Conservation (phyloP, 2,113 vertebrate species). For the Carlito syrichta region DNA sequence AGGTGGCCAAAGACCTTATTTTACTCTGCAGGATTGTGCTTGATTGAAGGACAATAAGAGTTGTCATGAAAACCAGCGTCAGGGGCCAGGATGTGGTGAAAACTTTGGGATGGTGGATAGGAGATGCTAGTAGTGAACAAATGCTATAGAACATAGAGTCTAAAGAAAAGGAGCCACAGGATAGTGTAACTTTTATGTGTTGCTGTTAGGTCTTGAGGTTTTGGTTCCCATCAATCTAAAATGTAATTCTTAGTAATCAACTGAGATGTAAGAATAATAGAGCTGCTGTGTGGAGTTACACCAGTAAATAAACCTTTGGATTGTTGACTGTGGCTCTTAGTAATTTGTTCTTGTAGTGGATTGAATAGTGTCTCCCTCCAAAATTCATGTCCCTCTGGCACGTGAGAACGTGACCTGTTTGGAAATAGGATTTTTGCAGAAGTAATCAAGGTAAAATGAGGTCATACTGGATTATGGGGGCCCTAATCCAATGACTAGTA, state of each 20-base stretch:
- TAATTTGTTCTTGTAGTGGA: background rate
- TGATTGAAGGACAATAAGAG: background rate
- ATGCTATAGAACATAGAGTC: fast-evolving
- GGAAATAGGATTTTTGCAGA: background rate
- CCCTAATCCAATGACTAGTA: background rate
- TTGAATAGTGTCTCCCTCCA: background rate
- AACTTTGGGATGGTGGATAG: background rate
- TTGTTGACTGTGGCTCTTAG: background rate
- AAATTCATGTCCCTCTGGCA: background rate
- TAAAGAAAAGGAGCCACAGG: fast-evolving
- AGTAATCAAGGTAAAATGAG: background rate
- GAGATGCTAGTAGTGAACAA: fast-evolving
- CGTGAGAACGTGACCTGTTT: background rate
- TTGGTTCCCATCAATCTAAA: background rate
- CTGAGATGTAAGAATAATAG: fast-evolving
- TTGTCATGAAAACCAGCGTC: background rate
- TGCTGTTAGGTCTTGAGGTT: background rate
- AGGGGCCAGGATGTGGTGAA: background rate
- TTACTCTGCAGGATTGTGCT: background rate
- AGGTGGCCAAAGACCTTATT: background rate
- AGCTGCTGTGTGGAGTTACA: background rate
- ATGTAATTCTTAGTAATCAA: background rate
- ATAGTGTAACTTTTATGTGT: background rate
- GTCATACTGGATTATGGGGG: background rate
- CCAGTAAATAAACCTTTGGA: background rate